These are phyloP conservation scores for Lithosia quadra DNA, from an alignment of 2,888 invertebrate genomes.

Conservation along the genomic window DNA sequence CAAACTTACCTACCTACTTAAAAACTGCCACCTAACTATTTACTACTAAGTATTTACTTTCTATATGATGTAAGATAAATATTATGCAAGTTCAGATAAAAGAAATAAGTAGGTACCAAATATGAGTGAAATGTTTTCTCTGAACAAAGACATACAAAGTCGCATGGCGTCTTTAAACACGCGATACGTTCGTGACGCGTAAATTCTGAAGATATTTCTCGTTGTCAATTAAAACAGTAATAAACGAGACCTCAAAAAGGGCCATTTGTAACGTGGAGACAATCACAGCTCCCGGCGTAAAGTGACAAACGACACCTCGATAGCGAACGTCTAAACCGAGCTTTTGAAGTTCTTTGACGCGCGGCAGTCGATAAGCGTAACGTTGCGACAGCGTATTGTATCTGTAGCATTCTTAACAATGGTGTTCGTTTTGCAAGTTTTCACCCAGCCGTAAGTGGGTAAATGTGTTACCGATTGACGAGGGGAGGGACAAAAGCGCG, in stretches of 20 bases:
- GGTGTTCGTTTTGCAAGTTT: slow-evolving; percentile 83
- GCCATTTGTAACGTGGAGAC: slow-evolving; percentile 77
- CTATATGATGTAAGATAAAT: slow-evolving; percentile 3
- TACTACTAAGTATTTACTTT: background rate
- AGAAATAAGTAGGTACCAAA: background rate
- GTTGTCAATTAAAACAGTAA: slow-evolving; percentile 76
- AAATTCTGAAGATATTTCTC: slow-evolving; percentile 43
- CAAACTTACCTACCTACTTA: background rate
- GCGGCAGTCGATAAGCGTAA: slow-evolving; percentile 76
- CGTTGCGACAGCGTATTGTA: slow-evolving; percentile 65
- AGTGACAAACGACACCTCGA: slow-evolving; percentile 81
- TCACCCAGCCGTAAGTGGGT: slow-evolving; percentile 82
- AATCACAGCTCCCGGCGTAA: slow-evolving; percentile 77
- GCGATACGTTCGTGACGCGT: slow-evolving; percentile 23
- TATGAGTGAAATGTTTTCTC: slow-evolving; percentile 21
- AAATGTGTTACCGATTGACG: slow-evolving; percentile 84
- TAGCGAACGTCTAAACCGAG: slow-evolving; percentile 79
- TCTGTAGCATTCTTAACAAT: slow-evolving; percentile 70
- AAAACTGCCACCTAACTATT: background rate
- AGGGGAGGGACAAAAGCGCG: slow-evolving; percentile 68
- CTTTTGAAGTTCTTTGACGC: slow-evolving; percentile 86
- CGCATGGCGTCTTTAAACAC: slow-evolving; percentile 30
- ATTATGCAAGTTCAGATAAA: slow-evolving; percentile 10
- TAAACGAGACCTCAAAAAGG: slow-evolving; percentile 73
- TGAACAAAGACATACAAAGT: slow-evolving; percentile 46